Evolutionary conservation across 2,888 invertebrate genomes (phyloP), one percentile per base, ranked within the genome.

Genomic region (Spilosoma lubricipeda): DNA sequence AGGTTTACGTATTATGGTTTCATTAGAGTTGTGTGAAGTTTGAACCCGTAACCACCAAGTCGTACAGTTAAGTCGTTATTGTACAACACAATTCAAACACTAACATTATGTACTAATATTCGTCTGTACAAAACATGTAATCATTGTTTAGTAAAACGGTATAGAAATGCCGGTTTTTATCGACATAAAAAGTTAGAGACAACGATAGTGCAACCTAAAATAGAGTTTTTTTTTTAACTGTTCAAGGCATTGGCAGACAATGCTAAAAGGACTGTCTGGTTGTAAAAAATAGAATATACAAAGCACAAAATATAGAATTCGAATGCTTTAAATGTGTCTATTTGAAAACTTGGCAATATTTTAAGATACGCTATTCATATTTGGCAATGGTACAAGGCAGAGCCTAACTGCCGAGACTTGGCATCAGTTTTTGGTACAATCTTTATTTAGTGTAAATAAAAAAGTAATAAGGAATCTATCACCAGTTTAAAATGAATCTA

Each of bases 391-490:
- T 90, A 90, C 85, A 80, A 83, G 79, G 80, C 77, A 75, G 76
- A 76, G 79, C 72, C 80, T 80, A 85, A 83, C 84, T 81, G 81
- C 81, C 82, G 88, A 86, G 85, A 88, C 89, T 92, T 93, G 93
- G 91, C 93, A 90, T 85, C 81, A 82, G 82, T 84, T 86, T 86
- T 87, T 89, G 90, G 90, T 89, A 88, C 78, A 82, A 85, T 80
- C 82, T 86, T 85, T 84, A 85, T 89, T 85, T 85, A 81, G 3
- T 20, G 48, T 23, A 5, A 23, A 23, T 52, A 52, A 52, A 23
- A 52, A 7, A 52, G 85, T 86, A 86, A 87, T 85, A 82, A 87
- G 85, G 86, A 86, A 45, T 45, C 45, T 45, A 18, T 45, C 18
- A 18, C 5, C 2, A 45, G 2, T 18, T 45, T 45, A 18, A 45